These are phyloP conservation scores for Drosophila anceps DNA, from an alignment of 2,888 invertebrate species.

Conservation along the genomic window DNA sequence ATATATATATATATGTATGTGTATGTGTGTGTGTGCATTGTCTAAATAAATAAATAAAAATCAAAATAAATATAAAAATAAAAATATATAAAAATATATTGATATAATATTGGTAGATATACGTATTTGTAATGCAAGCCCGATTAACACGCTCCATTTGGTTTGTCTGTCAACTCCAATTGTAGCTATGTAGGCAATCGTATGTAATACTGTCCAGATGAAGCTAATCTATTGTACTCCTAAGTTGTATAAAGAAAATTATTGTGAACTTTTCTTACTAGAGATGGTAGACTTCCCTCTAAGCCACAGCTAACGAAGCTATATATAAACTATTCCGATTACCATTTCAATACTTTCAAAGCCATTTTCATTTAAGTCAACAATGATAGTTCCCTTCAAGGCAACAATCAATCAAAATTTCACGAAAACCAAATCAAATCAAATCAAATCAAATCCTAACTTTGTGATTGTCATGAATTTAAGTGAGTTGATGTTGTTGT, in stretches of 20 bases:
- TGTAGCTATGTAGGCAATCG: constrained; percentile 27
- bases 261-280: constrained; percentile 40
- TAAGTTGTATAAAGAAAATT: constrained; percentile 21
- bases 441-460: constrained; percentile 73
- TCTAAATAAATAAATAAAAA: constrained; percentile 7
- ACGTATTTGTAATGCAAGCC: constrained; percentile 10
- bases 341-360: neutral
- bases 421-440: constrained; percentile 22
- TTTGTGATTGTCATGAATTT: constrained; percentile 79
- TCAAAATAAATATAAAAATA: neutral
- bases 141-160: constrained; percentile 23
- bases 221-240: constrained; percentile 1
- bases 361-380: constrained; percentile 35
- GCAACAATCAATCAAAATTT: constrained; percentile 42
- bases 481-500: constrained; percentile 54
- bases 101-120: constrained; percentile 8
- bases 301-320: constrained; percentile 2
- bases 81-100: constrained; percentile 1
- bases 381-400: no score
- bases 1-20: constrained; percentile 1
- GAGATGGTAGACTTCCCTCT: constrained; percentile 53
- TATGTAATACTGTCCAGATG: constrained; percentile 23
- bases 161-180: constrained; percentile 28
- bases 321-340: constrained; percentile 8
- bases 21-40: constrained; percentile 23